These are phyloP conservation scores for Perccottus glenii DNA, from an alignment of 2,113 vertebrate species.

Conservation along the genomic window DNA sequence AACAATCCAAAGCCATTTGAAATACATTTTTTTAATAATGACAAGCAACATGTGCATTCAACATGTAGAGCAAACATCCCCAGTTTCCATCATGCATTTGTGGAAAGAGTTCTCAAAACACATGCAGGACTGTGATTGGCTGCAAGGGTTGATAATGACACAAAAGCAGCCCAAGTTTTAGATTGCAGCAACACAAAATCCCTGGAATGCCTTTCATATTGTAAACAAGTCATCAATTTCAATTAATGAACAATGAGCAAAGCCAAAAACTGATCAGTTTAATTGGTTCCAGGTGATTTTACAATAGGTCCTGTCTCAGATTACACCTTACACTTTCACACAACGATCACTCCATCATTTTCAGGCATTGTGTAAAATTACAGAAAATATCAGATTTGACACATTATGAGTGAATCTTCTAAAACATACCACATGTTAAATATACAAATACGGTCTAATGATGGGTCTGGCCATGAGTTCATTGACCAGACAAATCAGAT, in stretches of 20 bases:
- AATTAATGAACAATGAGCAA: background rate
- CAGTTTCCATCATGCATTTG: constrained; percentile 9
- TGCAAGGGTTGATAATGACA: constrained; percentile 33
- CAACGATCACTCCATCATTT: background rate
- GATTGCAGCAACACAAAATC: constrained; percentile 42
- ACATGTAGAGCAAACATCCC: background rate
- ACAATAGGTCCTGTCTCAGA: too few relatives aligned
- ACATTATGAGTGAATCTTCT: too few relatives aligned
- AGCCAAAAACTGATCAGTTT: constrained; percentile 23
- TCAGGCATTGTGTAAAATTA: too few relatives aligned
- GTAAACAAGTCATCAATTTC: constrained; percentile 40
- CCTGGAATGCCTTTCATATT: constrained; percentile 24
- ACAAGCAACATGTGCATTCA: constrained; percentile 11
- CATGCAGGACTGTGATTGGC: constrained; percentile 13
- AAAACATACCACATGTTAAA: too few relatives aligned
- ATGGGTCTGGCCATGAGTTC: constrained; percentile 26
- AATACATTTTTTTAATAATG: constrained; percentile 1
- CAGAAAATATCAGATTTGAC: too few relatives aligned
- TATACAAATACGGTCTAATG: constrained; percentile 14
- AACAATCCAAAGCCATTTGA: background rate
- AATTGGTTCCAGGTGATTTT: constrained; percentile 45
- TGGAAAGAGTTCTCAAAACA: constrained; percentile 1
- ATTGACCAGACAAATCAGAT: constrained; percentile 55
- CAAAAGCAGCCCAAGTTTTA: constrained; percentile 32
- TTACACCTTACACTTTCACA: background rate